A percentile compares a stretch with the other conserved stretches of the same genome.
Conservation (phyloP, 2,113 vertebrate genomes). For the Aphyosemion australe region DNA sequence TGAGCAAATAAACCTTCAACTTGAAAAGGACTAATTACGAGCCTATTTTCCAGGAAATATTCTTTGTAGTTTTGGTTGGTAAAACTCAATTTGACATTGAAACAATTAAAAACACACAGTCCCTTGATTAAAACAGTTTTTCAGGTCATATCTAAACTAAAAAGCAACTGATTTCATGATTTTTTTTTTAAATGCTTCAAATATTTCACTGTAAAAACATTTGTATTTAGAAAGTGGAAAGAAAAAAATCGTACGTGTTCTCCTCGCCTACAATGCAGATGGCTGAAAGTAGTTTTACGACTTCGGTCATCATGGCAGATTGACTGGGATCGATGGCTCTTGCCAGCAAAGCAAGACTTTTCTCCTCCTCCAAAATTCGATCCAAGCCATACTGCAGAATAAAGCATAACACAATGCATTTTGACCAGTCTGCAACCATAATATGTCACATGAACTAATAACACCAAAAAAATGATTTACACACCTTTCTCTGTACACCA, state of each 20-base stretch:
- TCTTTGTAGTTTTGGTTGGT: no score
- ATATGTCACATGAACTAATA: neutral
- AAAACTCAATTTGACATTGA: no score
- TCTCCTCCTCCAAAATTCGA: conserved; percentile 93
- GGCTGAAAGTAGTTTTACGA: conserved; percentile 94
- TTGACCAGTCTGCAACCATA: conserved; percentile 2
- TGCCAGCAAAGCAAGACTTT: conserved; percentile 87
- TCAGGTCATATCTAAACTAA: no score
- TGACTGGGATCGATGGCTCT: conserved; percentile 90
- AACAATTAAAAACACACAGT: no score
- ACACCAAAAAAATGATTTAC: neutral
- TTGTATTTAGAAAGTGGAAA: neutral
- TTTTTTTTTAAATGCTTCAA: no score
- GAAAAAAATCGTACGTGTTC: conserved; percentile 85
- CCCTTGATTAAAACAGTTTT: no score
- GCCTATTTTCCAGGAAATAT: no score
- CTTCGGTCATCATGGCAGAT: conserved; percentile 93
- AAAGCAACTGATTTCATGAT: neutral
- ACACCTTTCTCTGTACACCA: neutral
- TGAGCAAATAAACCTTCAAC: no score
- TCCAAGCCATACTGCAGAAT: conserved; percentile 91
- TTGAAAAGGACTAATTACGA: no score
- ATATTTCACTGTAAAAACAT: no score
- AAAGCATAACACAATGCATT: conserved; percentile 21
- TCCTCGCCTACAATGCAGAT: conserved; percentile 98